Evolutionary conservation across 2,113 vertebrate genomes (phyloP).

Genomic region (Oophaga pumilio): DNA sequence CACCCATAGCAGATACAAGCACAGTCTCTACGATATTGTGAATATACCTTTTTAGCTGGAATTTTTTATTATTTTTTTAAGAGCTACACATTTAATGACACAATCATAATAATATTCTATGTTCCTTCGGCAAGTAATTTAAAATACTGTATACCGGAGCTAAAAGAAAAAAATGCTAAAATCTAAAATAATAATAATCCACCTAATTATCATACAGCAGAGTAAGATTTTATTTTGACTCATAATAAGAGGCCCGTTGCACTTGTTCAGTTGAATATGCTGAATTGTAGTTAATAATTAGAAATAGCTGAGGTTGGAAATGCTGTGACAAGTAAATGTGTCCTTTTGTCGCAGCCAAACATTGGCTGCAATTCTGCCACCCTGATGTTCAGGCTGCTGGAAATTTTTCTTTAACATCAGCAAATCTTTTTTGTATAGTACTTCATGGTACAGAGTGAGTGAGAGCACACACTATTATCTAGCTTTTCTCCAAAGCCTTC

Average conservation of each 20-base stretch:
- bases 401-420: constrained; percentile 34
- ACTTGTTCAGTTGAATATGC: not conserved
- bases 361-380: constrained; percentile 24
- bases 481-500: constrained; percentile 16
- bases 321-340: not conserved
- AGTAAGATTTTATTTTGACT: not conserved
- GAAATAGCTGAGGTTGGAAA: constrained; percentile 27
- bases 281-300: not conserved
- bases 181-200: constrained; percentile 5
- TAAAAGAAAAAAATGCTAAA: not conserved
- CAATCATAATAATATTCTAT: not conserved
- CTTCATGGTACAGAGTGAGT: not conserved
- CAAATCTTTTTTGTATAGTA: constrained; percentile 38
- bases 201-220: not conserved
- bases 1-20: too few species aligned
- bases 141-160: not conserved
- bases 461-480: constrained; percentile 14
- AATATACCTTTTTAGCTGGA: too few species aligned
- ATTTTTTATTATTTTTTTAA: too few species aligned
- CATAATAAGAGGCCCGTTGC: not conserved
- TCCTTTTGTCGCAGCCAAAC: constrained; percentile 8
- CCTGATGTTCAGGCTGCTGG: constrained; percentile 1
- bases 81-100: not conserved
- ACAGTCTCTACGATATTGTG: too few species aligned
- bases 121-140: not conserved